A percentile compares a stretch with the other conserved stretches of the same genome.
These are phyloP conservation scores for Myotis lucifugus DNA, from an alignment of 2,113 vertebrate species.

Conservation along the genomic window DNA sequence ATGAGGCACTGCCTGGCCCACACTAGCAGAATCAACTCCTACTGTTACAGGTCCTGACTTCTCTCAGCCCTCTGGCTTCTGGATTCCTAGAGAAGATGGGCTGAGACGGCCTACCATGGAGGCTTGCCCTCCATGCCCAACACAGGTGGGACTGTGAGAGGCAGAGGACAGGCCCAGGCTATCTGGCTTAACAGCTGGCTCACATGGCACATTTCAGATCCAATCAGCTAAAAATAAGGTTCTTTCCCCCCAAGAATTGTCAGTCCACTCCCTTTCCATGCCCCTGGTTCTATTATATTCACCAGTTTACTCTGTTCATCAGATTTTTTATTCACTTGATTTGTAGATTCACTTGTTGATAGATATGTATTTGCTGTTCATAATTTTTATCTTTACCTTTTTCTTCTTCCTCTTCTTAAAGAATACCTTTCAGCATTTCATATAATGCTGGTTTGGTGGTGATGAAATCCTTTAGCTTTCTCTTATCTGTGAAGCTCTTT, in stretches of 20 bases:
- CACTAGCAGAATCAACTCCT: slow-evolving; percentile 34
- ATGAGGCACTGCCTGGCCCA: neutral
- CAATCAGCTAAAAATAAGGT: slow-evolving; percentile 70
- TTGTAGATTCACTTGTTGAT: too few relatives aligned
- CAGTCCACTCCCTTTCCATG: too few relatives aligned
- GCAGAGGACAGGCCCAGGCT: slow-evolving; percentile 34
- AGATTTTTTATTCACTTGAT: too few relatives aligned
- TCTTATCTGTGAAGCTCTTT: too few relatives aligned
- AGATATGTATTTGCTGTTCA: too few relatives aligned
- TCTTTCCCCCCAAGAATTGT: neutral
- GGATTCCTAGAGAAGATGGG: neutral
- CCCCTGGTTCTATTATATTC: too few relatives aligned
- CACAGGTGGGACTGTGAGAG: slow-evolving; percentile 33
- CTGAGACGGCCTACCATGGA: neutral
- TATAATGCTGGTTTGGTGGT: too few relatives aligned
- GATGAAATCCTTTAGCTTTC: too few relatives aligned
- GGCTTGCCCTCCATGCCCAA: neutral
- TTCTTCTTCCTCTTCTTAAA: too few relatives aligned
- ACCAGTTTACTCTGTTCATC: too few relatives aligned
- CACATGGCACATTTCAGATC: slow-evolving; percentile 70
- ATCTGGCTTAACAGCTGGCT: slow-evolving; percentile 48
- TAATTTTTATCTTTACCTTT: too few relatives aligned
- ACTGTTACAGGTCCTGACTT: slow-evolving; percentile 59
- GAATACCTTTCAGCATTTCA: too few relatives aligned
- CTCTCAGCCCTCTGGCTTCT: slow-evolving; percentile 1